Evolutionary conservation across 2,113 vertebrate species (phyloP), one percentile per base, ranked within the genome.

Genomic region (Xenopus borealis): DNA sequence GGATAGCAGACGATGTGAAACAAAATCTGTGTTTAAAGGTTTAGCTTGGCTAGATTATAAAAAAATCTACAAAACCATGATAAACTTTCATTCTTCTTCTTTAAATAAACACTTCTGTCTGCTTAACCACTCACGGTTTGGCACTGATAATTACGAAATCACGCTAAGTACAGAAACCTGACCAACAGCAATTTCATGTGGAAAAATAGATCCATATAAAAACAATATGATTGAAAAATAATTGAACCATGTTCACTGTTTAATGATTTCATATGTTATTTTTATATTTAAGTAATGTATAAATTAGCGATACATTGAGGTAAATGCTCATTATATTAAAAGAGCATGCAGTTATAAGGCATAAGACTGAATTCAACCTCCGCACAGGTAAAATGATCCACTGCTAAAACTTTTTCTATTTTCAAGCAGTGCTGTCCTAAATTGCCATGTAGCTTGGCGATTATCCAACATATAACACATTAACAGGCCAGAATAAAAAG

Each of bases 1-100:
- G 81, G 81, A 86, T 84, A 86, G 72, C 79, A 88, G 84, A 85
- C 75, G 83, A 83, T 83, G 78, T 87, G 84, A 85, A 89, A 88
- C 69, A 81, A 85, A 84, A 88, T 87, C 78, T 5, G 0, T 65
- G 67, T 82, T 85, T 88, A 72, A 89, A 89, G 85, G 73, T 79
- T 86, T 89, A 85, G 77, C 78, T 81, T 83, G 89, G 88, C 80
- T 70, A 0, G 53, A 62, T 69, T 82, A 82, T 87, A 14, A 71
- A 27, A n/a, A 86, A 89, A 19, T 74, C 82, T 75, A 85, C 76
- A 84, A 86, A 88, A 82, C 81, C 67, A 81, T 67, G 74, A 81
- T 77, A 66, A n/a, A 50, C 12, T 85, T 27, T 75, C 79, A 78
- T 83, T 88, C 62, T 82, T 83, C 50, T 83, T 84, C 82, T 71